Conservation (phyloP, 1,140 invertebrate species). For the Temnothorax longispinosus region DNA sequence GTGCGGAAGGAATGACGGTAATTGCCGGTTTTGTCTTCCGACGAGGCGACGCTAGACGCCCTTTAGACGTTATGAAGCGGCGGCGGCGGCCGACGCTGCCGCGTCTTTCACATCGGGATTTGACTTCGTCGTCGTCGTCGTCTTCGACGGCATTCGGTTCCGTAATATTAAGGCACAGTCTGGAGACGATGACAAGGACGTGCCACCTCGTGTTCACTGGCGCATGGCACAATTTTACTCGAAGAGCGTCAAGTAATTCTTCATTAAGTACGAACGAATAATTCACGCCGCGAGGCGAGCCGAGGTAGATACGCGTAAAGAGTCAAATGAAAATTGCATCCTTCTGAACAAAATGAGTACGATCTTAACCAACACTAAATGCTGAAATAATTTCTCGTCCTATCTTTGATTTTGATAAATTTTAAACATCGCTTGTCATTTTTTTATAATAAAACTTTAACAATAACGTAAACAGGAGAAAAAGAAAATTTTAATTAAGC, state of each 20-base stretch:
- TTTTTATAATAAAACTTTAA: neutral
- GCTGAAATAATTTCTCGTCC: neutral
- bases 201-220: constrained; percentile 56
- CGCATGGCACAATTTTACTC: constrained; percentile 54
- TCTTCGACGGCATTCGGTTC: constrained; percentile 51
- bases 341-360: constrained; percentile 4
- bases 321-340: constrained; percentile 48
- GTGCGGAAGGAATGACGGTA: constrained; percentile 63
- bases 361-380: neutral
- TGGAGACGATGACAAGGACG: constrained; percentile 50
- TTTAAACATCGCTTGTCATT: neutral
- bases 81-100: neutral
- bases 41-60: constrained; percentile 53
- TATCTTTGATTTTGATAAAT: neutral
- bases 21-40: constrained; percentile 64
- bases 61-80: constrained; percentile 61
- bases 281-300: constrained; percentile 44
- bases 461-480: neutral
- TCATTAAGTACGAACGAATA: constrained; percentile 57
- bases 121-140: constrained; percentile 45
- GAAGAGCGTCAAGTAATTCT: constrained; percentile 55
- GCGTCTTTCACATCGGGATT: constrained; percentile 56
- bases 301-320: constrained; percentile 36
- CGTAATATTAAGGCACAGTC: constrained; percentile 57
- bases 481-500: neutral